These are phyloP conservation scores for Oreocharis arfaki DNA, from an alignment of 2,113 vertebrate genomes.

Conservation along the genomic window DNA sequence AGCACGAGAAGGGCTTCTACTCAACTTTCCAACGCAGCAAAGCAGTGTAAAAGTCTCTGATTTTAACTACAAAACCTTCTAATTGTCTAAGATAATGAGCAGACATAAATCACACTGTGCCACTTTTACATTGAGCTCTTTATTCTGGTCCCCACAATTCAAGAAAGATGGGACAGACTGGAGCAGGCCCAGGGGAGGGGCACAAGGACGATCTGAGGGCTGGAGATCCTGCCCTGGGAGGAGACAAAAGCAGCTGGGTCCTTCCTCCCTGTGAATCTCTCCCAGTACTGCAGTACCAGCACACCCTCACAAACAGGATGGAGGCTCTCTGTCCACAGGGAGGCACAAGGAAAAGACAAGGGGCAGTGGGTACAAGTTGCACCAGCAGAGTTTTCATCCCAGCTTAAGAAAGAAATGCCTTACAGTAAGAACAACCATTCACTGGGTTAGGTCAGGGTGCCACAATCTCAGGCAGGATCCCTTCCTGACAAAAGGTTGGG, in stretches of 20 bases:
- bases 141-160: background rate
- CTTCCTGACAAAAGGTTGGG: background rate
- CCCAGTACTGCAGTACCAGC: background rate
- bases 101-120: background rate
- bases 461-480: background rate
- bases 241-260: background rate
- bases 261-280: background rate
- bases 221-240: background rate
- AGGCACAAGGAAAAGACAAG: background rate
- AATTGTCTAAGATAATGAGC: background rate
- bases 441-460: background rate
- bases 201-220: background rate
- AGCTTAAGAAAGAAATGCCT: background rate
- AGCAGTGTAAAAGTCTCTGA: fast-evolving
- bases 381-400: background rate
- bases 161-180: background rate
- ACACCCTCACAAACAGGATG: background rate
- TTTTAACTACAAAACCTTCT: background rate
- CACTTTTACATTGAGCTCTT: background rate
- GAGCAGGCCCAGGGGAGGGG: background rate
- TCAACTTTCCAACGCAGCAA: background rate
- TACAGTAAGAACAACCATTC: background rate
- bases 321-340: background rate
- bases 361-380: fast-evolving
- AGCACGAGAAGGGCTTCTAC: background rate